phyloP scores from a whole-genome alignment of 1,140 invertebrate species.

The Olivierus martensii region DNA sequence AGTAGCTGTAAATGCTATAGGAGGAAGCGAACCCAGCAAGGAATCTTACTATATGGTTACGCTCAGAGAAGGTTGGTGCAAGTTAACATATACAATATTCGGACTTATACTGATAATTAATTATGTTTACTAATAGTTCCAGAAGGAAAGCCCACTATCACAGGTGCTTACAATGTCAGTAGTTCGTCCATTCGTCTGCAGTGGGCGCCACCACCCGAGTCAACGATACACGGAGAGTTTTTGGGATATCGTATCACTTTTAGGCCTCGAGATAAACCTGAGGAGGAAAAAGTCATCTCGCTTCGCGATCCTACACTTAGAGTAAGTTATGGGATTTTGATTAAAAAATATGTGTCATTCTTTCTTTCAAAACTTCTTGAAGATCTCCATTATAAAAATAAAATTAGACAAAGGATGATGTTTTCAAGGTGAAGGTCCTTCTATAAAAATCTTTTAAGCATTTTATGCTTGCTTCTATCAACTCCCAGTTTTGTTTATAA shows the following conservation, averaged over 20 bases:
- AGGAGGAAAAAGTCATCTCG: conserved; percentile 18
- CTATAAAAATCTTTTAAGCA: too few relatives aligned
- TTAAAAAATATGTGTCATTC: not conserved
- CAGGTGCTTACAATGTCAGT: conserved; percentile 52
- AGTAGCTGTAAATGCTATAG: conserved; percentile 52
- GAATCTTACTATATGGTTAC: conserved; percentile 62
- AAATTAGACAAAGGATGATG: too few relatives aligned
- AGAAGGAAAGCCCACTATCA: conserved; percentile 53
- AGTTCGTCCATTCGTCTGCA: conserved; percentile 51
- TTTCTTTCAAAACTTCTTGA: not conserved
- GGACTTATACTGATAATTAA: too few relatives aligned
- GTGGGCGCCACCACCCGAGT: conserved; percentile 49
- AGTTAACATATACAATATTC: not conserved
- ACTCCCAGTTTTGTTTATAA: too few relatives aligned
- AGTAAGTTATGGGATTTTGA: conserved; percentile 9
- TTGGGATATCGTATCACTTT: conserved; percentile 56
- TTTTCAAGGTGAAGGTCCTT: too few relatives aligned
- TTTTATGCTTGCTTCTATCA: too few relatives aligned
- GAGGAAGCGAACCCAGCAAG: conserved; percentile 49
- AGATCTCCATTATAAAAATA: not conserved
- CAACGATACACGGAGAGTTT: conserved; percentile 62
- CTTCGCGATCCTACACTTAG: conserved; percentile 15
- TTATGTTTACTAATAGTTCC: too few relatives aligned
- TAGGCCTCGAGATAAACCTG: conserved; percentile 38
- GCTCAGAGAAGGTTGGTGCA: conserved; percentile 46